These are phyloP conservation scores for Rhabdophis nuchalis DNA, from an alignment of 2,797 vertebrate genomes.

Conservation along the genomic window DNA sequence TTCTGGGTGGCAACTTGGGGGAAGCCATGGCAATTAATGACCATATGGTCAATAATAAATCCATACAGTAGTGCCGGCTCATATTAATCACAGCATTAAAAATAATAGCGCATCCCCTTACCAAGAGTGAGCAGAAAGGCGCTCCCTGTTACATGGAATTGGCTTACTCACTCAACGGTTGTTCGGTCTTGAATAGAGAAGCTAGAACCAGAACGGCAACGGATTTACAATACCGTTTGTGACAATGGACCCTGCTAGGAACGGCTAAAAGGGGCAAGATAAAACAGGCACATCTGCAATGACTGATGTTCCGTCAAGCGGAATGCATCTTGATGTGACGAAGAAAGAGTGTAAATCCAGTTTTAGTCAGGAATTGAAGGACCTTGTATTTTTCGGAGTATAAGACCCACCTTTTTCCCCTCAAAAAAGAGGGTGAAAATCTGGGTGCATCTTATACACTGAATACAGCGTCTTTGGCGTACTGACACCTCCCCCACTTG, in stretches of 20 bases:
- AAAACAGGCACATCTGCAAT: conserved; percentile 71
- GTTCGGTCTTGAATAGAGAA: conserved; percentile 50
- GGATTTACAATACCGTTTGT: conserved; percentile 65
- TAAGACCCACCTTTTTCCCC: no score
- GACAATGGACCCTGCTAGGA: conserved; percentile 63
- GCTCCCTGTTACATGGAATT: conserved; percentile 53
- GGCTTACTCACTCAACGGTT: conserved; percentile 64
- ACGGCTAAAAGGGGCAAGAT: conserved; percentile 52
- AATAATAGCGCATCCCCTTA: conserved; percentile 63
- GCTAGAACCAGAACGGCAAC: conserved; percentile 53
- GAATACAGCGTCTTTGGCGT: no score
- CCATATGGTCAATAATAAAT: conserved; percentile 74
- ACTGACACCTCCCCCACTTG: no score
- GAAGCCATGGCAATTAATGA: conserved; percentile 67
- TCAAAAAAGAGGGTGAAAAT: no score
- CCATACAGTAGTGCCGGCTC: conserved; percentile 69
- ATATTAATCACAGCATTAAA: conserved; percentile 69
- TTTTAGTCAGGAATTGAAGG: not conserved
- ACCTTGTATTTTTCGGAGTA: no score
- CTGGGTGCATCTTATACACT: no score
- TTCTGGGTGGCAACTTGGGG: conserved; percentile 51
- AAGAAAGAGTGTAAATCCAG: conserved; percentile 25
- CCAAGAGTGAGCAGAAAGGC: conserved; percentile 65
- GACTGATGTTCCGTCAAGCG: conserved; percentile 61
- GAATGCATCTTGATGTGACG: not conserved